Percentiles rank a stretch among this genome's conserved stretches.
Conservation (phyloP, 2,113 vertebrate species). For the Fukomys damarensis region DNA sequence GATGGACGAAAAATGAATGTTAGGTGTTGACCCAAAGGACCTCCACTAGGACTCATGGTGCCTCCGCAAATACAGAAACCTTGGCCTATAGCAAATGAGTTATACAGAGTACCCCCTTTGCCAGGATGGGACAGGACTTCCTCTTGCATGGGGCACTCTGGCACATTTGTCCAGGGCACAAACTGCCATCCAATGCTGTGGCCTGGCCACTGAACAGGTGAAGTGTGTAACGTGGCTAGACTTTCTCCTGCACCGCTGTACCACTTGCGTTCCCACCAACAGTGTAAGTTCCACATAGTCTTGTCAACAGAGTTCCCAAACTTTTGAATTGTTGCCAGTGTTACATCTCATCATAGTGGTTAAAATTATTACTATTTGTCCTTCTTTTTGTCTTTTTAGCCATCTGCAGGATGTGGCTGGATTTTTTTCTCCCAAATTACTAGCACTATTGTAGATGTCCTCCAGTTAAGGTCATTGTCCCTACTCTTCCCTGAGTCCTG, state of each 20-base stretch:
- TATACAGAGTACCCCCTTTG: neutral
- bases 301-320: neutral
- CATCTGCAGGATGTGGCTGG: neutral
- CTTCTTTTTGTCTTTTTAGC: neutral
- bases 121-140: neutral
- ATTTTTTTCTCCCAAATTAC: neutral
- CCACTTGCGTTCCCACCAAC: neutral
- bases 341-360: neutral
- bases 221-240: neutral
- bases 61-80: neutral
- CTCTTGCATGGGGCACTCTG: neutral
- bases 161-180: no score
- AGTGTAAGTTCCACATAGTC: neutral
- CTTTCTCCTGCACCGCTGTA: neutral
- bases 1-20: neutral
- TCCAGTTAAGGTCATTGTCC: neutral
- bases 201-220: neutral
- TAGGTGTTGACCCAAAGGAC: neutral
- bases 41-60: rapidly evolving
- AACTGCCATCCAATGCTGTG: neutral
- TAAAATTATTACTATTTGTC: neutral
- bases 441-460: rapidly evolving
- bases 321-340: neutral
- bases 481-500: neutral
- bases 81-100: neutral